Conservation (phyloP, 64 coral and sea anemone species). For the Pocillopora verrucosa region DNA sequence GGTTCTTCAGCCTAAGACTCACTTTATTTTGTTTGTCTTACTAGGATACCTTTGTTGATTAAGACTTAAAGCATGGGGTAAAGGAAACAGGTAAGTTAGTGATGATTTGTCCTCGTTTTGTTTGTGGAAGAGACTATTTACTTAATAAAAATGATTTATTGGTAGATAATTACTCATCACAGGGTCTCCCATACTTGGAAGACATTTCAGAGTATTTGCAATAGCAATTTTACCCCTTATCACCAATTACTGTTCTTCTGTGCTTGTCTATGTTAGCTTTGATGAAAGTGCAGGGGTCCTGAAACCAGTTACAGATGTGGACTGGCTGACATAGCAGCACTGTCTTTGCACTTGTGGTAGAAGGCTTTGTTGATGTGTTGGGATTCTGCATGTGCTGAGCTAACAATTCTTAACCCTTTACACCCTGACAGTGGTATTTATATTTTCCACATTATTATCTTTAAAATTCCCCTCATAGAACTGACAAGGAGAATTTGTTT, state of each 20-base stretch:
- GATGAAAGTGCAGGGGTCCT: conserved; percentile 92
- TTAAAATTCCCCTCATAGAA: too few relatives aligned
- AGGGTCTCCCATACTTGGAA: too few relatives aligned
- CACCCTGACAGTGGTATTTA: background rate
- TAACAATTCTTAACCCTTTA: background rate
- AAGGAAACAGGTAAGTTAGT: background rate
- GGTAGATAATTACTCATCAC: too few relatives aligned
- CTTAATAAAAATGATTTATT: too few relatives aligned
- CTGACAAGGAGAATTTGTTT: too few relatives aligned
- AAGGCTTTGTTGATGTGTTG: conserved; percentile 54
- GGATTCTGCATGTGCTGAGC: conserved; percentile 64
- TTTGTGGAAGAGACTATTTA: too few relatives aligned
- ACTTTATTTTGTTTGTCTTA: background rate
- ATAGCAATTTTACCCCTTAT: too few relatives aligned
- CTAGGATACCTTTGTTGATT: background rate
- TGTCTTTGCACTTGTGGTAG: conserved; percentile 67
- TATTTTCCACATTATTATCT: background rate
- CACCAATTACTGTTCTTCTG: background rate
- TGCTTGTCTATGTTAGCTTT: conserved; percentile 25
- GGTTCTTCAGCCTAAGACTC: background rate
- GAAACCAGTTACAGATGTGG: conserved; percentile 65
- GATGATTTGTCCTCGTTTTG: background rate
- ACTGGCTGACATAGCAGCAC: conserved; percentile 32
- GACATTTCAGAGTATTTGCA: too few relatives aligned
- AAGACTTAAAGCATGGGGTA: background rate